These are phyloP conservation scores for Archips crataeganus DNA, from an alignment of 2,888 invertebrate species.

Conservation along the genomic window DNA sequence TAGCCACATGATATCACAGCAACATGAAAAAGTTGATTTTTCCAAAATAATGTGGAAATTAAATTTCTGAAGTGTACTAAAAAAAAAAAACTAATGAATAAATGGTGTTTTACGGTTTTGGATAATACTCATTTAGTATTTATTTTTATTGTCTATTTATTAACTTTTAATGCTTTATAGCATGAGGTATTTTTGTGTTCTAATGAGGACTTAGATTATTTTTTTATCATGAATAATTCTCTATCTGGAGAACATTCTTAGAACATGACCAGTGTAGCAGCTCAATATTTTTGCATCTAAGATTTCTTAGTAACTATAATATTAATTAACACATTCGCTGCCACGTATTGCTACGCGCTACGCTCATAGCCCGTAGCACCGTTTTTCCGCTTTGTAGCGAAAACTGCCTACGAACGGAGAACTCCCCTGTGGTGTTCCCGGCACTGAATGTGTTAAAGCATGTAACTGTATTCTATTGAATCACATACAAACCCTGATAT, in stretches of 20 bases:
- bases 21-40: background rate
- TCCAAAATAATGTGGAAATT: background rate
- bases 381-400: no score
- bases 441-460: no score
- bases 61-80: background rate
- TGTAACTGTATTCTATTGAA: conserved; percentile 9
- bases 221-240: background rate
- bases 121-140: conserved; percentile 31
- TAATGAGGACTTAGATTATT: background rate
- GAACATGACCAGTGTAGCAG: conserved; percentile 7
- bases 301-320: background rate
- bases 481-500: conserved; percentile 17
- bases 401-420: no score
- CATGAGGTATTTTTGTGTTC: background rate
- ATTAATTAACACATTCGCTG: no score
- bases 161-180: background rate
- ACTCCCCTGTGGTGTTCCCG: no score
- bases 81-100: background rate
- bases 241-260: background rate
- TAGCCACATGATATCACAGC: background rate
- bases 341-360: no score
- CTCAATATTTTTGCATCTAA: conserved; percentile 2
- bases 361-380: no score
- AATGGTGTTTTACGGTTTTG: background rate
- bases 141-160: conserved; percentile 5